phyloP scores from a whole-genome alignment of 2,888 invertebrate genomes.

The Sarcophaga rosellei region DNA sequence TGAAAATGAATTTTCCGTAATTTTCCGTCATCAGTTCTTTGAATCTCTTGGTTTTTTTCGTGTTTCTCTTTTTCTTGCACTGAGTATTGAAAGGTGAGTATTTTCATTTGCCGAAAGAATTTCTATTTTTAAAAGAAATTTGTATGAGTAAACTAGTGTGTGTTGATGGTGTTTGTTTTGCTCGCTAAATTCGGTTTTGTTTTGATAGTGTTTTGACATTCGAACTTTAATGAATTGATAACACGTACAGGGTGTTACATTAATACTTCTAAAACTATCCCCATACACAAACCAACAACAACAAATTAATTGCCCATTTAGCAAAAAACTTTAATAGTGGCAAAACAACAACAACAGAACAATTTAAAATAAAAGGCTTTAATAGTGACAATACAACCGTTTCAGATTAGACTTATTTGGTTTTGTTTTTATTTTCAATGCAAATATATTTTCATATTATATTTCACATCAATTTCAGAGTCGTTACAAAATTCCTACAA shows the following conservation, averaged over 20 bases:
- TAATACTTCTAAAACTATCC: background rate
- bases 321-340: no score
- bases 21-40: slow-evolving; percentile 39
- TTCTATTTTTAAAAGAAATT: slow-evolving; percentile 64
- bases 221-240: background rate
- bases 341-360: no score
- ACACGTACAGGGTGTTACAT: background rate
- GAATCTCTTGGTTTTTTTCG: background rate
- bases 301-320: no score
- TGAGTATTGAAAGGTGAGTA: slow-evolving; percentile 21
- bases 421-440: background rate
- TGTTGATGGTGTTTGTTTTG: slow-evolving; percentile 58
- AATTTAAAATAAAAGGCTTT: no score
- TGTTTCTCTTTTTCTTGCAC: slow-evolving; percentile 34
- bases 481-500: background rate
- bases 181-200: slow-evolving; percentile 35
- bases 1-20: slow-evolving; percentile 61
- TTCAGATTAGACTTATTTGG: no score
- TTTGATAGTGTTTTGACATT: slow-evolving; percentile 46
- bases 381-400: no score
- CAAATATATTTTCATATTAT: background rate
- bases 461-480: no score
- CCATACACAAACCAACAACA: no score
- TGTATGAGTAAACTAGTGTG: slow-evolving; percentile 28
- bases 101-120: slow-evolving; percentile 1